phyloP scores from a whole-genome alignment of 1,140 invertebrate species.

The Oedothorax gibbosus region DNA sequence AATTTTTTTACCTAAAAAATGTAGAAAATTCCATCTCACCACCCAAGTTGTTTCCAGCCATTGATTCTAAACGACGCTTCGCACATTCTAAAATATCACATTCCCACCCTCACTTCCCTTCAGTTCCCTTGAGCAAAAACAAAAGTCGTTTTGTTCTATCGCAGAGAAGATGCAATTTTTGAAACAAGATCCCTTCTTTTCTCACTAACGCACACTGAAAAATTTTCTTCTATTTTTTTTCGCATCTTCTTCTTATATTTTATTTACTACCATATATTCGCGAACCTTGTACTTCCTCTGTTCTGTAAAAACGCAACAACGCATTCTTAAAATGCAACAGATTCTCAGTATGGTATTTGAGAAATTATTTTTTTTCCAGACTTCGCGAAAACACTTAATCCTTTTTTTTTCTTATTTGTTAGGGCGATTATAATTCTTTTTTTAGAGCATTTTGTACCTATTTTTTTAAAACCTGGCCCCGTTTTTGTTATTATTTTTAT shows the following conservation, averaged over 20 bases:
- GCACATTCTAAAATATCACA: slow-evolving; percentile 39
- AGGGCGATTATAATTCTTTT: too few species aligned
- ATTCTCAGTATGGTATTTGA: too few species aligned
- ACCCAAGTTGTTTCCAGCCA: slow-evolving; percentile 30
- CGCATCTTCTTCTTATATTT: too few species aligned
- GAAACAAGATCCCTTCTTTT: background rate
- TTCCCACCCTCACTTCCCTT: background rate
- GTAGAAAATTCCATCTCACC: background rate
- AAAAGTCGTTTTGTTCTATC: slow-evolving; percentile 14
- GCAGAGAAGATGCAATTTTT: slow-evolving; percentile 5
- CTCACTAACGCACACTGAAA: background rate
- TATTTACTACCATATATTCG: too few species aligned
- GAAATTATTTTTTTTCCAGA: too few species aligned
- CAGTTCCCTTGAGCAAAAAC: background rate
- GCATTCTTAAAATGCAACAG: too few species aligned
- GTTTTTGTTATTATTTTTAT: too few species aligned
- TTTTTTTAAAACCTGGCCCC: slow-evolving; percentile 6
- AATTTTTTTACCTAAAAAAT: background rate
- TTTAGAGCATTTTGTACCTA: background rate
- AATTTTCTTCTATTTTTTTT: background rate
- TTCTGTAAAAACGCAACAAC: too few species aligned
- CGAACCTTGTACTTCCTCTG: too few species aligned
- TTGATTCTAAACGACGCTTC: slow-evolving; percentile 12
- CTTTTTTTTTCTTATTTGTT: too few species aligned
- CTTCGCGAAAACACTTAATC: too few species aligned